These are phyloP conservation scores for Danio tinwini DNA, from an alignment of 2,797 vertebrate species.

Conservation along the genomic window DNA sequence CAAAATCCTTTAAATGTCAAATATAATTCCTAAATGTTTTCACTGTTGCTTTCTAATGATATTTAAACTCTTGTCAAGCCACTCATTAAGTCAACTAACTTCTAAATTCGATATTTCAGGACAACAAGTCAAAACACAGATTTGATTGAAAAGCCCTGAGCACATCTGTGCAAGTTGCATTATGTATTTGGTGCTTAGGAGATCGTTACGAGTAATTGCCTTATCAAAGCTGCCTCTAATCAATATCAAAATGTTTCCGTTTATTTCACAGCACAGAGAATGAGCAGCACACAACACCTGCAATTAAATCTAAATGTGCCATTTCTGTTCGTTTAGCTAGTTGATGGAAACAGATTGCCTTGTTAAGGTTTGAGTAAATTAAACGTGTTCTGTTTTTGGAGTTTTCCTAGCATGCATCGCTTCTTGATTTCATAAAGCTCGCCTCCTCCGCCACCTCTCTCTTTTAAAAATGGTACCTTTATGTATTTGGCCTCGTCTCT, in stretches of 20 bases:
- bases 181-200: slow-evolving; percentile 3
- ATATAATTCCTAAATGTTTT: background rate
- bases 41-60: background rate
- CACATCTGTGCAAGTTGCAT: background rate
- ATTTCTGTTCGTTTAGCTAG: slow-evolving; percentile 15
- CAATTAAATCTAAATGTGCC: slow-evolving; percentile 35
- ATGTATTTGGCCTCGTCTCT: slow-evolving; percentile 29
- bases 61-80: background rate
- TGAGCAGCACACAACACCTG: slow-evolving; percentile 13
- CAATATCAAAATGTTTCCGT: slow-evolving; percentile 44
- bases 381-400: slow-evolving; percentile 56
- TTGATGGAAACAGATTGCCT: slow-evolving; percentile 17
- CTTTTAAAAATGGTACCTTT: slow-evolving; percentile 8
- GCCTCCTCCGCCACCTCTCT: slow-evolving; percentile 36
- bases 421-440: slow-evolving; percentile 35
- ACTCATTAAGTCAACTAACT: background rate
- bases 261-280: slow-evolving; percentile 29
- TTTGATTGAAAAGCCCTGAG: slow-evolving; percentile 36
- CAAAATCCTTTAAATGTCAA: background rate
- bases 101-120: background rate
- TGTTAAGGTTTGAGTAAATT: slow-evolving; percentile 34
- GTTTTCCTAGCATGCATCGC: slow-evolving; percentile 52
- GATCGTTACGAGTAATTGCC: slow-evolving; percentile 36
- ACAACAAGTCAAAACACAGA: slow-evolving; percentile 2
- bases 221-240: slow-evolving; percentile 38